Conservation (phyloP, 2,113 vertebrate species). For the Tragelaphus buxtoni region DNA sequence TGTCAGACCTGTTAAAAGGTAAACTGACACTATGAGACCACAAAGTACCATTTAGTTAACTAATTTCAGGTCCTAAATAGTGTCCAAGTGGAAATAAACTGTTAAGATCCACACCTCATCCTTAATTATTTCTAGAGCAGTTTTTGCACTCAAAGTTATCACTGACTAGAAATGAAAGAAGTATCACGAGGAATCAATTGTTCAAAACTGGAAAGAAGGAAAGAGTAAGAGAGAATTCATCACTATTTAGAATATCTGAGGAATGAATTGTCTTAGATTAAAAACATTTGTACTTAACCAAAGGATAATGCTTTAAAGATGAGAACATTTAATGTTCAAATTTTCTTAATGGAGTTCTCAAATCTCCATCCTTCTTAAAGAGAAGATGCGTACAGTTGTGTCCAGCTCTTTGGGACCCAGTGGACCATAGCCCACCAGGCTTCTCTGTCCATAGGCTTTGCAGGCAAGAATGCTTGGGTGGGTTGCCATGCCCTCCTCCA, state of each 20-base stretch:
- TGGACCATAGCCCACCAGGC: neutral
- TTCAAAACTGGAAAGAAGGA: constrained; percentile 1
- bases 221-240: neutral
- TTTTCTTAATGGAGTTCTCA: neutral
- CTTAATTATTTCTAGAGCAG: constrained; percentile 20
- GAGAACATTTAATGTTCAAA: neutral
- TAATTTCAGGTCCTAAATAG: constrained; percentile 37
- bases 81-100: constrained; percentile 10
- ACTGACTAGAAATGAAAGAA: constrained; percentile 48
- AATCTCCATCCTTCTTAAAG: neutral
- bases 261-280: neutral
- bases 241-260: neutral
- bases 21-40: constrained; percentile 27
- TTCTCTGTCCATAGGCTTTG: neutral
- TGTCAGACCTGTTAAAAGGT: constrained; percentile 40
- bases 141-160: neutral
- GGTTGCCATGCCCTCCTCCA: neutral
- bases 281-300: neutral
- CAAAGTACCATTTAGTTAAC: constrained; percentile 34
- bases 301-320: constrained; percentile 18
- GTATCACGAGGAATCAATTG: neutral
- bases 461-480: neutral
- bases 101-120: neutral
- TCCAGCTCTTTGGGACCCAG: neutral
- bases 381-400: neutral